Percentiles rank a stretch among this genome's conserved stretches.
Evolutionary conservation across 1,140 invertebrate species (phyloP).

Genomic region (Achatina immaculata): DNA sequence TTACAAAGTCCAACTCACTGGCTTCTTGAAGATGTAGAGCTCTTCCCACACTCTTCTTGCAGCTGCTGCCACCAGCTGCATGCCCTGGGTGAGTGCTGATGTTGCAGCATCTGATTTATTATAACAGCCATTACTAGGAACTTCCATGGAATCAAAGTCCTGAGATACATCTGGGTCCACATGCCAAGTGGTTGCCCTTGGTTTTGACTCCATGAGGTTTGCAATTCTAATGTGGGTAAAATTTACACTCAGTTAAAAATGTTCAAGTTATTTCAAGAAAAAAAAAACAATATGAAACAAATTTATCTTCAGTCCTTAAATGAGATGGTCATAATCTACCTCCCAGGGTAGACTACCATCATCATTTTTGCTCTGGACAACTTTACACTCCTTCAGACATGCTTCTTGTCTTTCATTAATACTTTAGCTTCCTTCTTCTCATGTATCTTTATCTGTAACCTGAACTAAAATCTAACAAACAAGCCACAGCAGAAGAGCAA

Average conservation of each 20-base stretch:
- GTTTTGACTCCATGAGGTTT: conserved; percentile 53
- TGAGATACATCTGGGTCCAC: conserved; percentile 40
- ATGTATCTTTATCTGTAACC: no score
- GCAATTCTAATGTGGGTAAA: conserved; percentile 46
- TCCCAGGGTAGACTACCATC: no score
- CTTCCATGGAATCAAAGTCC: not conserved
- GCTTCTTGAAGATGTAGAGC: conserved; percentile 95
- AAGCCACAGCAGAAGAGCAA: no score
- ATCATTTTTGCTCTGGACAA: no score
- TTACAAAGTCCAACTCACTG: conserved; percentile 74
- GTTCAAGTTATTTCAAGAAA: not conserved
- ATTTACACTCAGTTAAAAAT: conserved; percentile 9
- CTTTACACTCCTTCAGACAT: no score
- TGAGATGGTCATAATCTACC: no score
- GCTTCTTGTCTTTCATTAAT: no score
- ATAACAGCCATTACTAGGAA: conserved; percentile 72
- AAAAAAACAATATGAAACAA: not conserved
- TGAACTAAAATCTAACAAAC: no score
- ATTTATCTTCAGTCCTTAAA: no score
- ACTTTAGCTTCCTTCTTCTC: no score
- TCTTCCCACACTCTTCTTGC: conserved; percentile 97
- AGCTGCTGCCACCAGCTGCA: conserved; percentile 87
- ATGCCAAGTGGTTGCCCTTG: conserved; percentile 61
- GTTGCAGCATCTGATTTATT: conserved; percentile 90
- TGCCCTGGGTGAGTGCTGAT: conserved; percentile 79